phyloP scores from a whole-genome alignment of 2,888 invertebrate species.

The Sminthurinus aureus region DNA sequence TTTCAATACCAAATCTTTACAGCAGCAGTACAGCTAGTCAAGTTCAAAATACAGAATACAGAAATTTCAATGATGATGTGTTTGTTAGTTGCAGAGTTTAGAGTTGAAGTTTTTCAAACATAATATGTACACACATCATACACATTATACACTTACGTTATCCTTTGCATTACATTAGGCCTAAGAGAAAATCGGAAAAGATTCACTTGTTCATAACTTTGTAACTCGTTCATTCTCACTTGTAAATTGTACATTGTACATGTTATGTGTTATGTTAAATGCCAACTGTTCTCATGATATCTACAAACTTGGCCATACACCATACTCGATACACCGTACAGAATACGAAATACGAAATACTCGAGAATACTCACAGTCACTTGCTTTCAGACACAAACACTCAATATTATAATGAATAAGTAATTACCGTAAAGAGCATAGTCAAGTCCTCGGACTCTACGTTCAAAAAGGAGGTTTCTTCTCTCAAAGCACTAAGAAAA shows the following conservation, averaged over 20 bases:
- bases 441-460: too few species aligned
- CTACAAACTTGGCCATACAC: too few species aligned
- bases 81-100: not conserved
- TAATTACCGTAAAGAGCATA: constrained; percentile 10
- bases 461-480: too few species aligned
- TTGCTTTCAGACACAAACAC: constrained; percentile 5
- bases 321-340: too few species aligned
- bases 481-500: too few species aligned
- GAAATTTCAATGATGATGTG: not conserved
- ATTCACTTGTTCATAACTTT: not conserved
- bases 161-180: not conserved
- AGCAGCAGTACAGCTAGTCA: not conserved
- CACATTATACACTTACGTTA: not conserved
- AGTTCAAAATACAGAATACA: not conserved
- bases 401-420: constrained; percentile 27
- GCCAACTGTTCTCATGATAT: too few species aligned
- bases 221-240: too few species aligned
- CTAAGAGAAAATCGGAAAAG: constrained; percentile 1
- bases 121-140: not conserved
- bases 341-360: not conserved
- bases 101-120: not conserved
- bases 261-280: too few species aligned
- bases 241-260: too few species aligned
- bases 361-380: not conserved
- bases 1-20: not conserved